Percentiles rank a stretch among this genome's conserved stretches.
These are phyloP conservation scores for Pluvianellus socialis DNA, from an alignment of 2,113 vertebrate genomes.

Conservation along the genomic window DNA sequence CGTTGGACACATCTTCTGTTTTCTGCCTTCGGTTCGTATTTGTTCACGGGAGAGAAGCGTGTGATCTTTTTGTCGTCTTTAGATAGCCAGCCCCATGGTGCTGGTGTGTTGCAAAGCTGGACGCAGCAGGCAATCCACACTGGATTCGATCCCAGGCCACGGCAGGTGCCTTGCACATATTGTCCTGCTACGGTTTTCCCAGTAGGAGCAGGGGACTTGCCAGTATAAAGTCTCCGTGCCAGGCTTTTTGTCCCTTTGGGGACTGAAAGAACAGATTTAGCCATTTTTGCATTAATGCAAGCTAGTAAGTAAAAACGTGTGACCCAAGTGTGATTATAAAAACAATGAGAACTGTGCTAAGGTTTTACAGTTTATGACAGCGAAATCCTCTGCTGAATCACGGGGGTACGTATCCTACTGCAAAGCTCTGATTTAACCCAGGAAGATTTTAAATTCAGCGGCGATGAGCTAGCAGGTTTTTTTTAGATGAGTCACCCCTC, in stretches of 20 bases:
- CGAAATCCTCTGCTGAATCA: background rate
- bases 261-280: background rate
- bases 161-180: background rate
- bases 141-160: background rate
- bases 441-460: background rate
- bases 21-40: background rate
- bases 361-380: background rate
- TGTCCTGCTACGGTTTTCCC: background rate
- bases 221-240: background rate
- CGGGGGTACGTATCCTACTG: fast-evolving
- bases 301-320: background rate
- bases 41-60: background rate
- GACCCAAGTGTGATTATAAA: background rate
- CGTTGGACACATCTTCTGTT: background rate
- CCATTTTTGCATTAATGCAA: background rate
- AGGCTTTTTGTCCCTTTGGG: background rate
- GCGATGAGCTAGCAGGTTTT: background rate
- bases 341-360: background rate
- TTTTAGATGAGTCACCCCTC: background rate
- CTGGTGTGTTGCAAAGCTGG: background rate
- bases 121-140: background rate
- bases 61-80: background rate
- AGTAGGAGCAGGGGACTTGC: background rate
- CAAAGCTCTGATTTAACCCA: background rate
- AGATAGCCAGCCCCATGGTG: background rate